phyloP scores from a whole-genome alignment of 1,140 invertebrate genomes.

The Bombus vancouverensis region DNA sequence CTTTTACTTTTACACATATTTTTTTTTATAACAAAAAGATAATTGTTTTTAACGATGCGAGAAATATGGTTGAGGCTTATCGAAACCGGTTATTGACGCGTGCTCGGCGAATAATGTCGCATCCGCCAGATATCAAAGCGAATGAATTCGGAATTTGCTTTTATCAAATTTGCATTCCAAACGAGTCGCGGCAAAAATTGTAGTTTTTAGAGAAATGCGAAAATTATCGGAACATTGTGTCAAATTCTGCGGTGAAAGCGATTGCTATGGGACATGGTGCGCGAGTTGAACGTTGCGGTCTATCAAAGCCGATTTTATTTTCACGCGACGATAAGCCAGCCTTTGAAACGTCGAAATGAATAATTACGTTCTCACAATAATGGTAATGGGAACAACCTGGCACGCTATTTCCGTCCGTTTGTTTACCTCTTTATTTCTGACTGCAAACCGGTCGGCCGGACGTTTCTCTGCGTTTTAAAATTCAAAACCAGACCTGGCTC shows the following conservation, averaged over 20 bases:
- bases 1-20: not conserved
- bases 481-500: conserved; percentile 29
- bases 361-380: conserved; percentile 52
- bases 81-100: conserved; percentile 14
- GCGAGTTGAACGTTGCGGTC: conserved; percentile 1
- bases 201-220: not conserved
- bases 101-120: not conserved
- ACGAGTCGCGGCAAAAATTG: not conserved
- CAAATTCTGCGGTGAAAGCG: too few species aligned
- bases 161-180: not conserved
- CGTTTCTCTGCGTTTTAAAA: conserved; percentile 52
- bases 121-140: not conserved
- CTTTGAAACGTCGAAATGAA: conserved; percentile 48
- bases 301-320: conserved; percentile 25
- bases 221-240: not conserved
- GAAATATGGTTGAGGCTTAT: not conserved
- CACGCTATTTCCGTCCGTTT: conserved; percentile 50
- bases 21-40: not conserved
- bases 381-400: conserved; percentile 54
- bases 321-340: conserved; percentile 13
- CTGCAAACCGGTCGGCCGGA: conserved; percentile 49
- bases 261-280: not conserved
- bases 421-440: conserved; percentile 54
- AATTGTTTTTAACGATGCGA: conserved; percentile 14
- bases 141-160: not conserved